phyloP scores from a whole-genome alignment of 2,113 vertebrate genomes.

The Alectura lathami region DNA sequence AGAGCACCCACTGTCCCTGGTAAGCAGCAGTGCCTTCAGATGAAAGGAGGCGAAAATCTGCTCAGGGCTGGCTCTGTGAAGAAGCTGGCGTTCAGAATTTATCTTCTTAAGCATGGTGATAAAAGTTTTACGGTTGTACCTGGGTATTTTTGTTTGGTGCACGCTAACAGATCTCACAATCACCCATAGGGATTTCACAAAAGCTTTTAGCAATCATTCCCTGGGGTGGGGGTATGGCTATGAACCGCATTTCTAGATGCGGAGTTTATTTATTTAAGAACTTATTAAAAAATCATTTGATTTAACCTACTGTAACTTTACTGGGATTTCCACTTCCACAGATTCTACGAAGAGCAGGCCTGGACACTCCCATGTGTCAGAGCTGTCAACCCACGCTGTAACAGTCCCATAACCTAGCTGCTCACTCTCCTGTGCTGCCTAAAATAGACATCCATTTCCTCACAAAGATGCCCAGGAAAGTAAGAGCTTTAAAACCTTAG shows the following conservation, averaged over 20 bases:
- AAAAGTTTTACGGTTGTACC: background rate
- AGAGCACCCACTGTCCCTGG: accelerated
- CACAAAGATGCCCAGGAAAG: background rate
- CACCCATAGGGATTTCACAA: background rate
- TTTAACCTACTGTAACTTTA: background rate
- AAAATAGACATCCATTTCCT: background rate
- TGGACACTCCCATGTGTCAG: background rate
- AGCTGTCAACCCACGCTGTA: background rate
- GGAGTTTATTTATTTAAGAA: background rate
- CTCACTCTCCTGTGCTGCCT: background rate
- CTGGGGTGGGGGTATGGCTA: background rate
- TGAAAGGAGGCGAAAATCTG: background rate
- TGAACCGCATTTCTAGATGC: background rate
- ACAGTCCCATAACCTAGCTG: background rate
- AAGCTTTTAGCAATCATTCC: background rate
- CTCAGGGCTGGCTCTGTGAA: background rate
- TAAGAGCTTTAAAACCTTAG: background rate
- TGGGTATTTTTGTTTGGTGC: background rate
- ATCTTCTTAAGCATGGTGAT: accelerated
- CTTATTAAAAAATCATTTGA: background rate
- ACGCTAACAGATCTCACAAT: background rate
- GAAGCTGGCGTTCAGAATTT: background rate
- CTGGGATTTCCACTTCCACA: background rate
- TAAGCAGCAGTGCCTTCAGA: background rate
- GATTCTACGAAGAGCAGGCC: background rate